A percentile compares a stretch with the other conserved stretches of the same genome.
Conservation (phyloP, 2,888 invertebrate species). For the Euplexia lucipara region DNA sequence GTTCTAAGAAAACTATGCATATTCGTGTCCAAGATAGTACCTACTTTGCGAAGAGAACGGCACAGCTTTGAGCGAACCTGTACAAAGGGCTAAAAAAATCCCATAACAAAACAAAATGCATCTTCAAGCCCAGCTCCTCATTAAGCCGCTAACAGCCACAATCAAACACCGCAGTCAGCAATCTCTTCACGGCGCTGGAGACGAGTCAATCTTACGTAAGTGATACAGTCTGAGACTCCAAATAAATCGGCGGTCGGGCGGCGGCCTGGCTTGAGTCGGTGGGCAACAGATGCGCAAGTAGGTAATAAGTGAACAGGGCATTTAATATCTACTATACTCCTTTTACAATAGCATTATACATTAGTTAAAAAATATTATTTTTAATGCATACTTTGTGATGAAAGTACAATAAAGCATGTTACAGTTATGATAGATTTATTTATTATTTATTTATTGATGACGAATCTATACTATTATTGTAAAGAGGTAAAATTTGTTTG, state of each 20-base stretch:
- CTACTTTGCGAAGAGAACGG: not conserved
- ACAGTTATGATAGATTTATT: too few relatives aligned
- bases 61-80: too few relatives aligned
- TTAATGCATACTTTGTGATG: too few relatives aligned
- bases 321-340: too few relatives aligned
- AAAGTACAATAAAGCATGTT: too few relatives aligned
- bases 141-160: conserved; percentile 56
- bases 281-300: conserved; percentile 58
- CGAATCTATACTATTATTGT: too few relatives aligned
- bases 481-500: too few relatives aligned
- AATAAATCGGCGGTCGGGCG: conserved; percentile 81
- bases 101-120: conserved; percentile 23
- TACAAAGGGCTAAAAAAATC: too few relatives aligned
- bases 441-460: too few relatives aligned
- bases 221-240: conserved; percentile 81
- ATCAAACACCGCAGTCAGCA: conserved; percentile 65
- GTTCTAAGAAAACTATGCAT: too few relatives aligned
- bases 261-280: conserved; percentile 22
- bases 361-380: not conserved
- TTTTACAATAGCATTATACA: too few relatives aligned
- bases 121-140: conserved; percentile 24
- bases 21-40: not conserved
- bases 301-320: conserved; percentile 30
- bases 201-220: conserved; percentile 80
- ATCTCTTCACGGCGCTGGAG: conserved; percentile 71